Conservation (phyloP, 2,113 vertebrate species). For the Phylloscopus trochilus region DNA sequence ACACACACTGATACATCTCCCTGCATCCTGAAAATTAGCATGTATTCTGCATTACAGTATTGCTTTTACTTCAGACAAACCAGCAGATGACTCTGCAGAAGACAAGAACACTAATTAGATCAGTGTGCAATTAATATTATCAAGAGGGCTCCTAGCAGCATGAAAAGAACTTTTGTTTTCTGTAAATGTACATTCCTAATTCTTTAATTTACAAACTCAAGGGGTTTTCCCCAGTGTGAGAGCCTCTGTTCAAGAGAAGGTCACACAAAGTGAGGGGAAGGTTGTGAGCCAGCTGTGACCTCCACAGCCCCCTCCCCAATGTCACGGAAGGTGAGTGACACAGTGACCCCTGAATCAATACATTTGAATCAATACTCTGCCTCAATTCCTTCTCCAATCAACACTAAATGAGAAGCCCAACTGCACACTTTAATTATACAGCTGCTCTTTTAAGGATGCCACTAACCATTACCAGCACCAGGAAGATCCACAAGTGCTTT, state of each 20-base stretch:
- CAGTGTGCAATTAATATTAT: neutral
- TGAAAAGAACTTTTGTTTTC: no score
- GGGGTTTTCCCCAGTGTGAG: neutral
- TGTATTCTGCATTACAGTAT: neutral
- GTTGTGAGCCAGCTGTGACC: neutral
- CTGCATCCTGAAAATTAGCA: neutral
- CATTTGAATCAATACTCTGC: neutral
- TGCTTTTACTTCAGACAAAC: neutral
- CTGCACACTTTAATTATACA: neutral
- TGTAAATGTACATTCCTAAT: neutral
- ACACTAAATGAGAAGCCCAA: neutral
- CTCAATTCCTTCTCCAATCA: neutral
- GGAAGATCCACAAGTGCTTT: neutral
- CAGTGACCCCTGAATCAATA: neutral
- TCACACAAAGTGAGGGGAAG: neutral
- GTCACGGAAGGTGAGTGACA: neutral
- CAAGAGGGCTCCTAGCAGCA: neutral
- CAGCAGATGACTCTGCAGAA: neutral
- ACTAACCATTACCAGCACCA: neutral
- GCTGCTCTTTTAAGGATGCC: neutral
- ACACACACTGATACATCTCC: neutral
- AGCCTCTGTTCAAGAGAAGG: neutral
- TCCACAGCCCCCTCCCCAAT: neutral
- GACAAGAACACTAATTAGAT: slow-evolving; percentile 4
- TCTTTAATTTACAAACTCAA: neutral